Base-by-base conservation (phyloP, 2,888 invertebrate genomes). In the Brassicogethes aeneus region DNA sequence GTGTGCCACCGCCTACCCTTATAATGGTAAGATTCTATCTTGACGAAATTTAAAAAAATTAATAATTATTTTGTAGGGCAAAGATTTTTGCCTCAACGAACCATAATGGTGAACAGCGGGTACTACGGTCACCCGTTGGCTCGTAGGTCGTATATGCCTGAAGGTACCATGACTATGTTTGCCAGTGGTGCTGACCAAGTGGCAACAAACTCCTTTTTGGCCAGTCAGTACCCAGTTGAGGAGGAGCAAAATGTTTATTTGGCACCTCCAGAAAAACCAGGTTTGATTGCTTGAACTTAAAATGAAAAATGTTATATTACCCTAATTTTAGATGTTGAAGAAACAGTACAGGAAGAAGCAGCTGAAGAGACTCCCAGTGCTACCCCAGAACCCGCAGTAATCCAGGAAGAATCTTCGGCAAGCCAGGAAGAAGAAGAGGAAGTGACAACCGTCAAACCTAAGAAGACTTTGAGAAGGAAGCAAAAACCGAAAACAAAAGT, bases 401-500 rank as follows among this genome's bases (percentile, higher is more conserved):
- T 10, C 23, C 5, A 23, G 10, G 23, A 23, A 23, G 23, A 23
- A 23, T 10, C 23, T 7, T 5, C 23, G 10, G 23, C 23, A 14
- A 53, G 52, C 39, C 55, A 54, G 47, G 49, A 44, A 35, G 51
- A 43, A 47, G 54, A 46, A 23, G 23, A 5, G 5, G 10, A 7
- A 5, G 23, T 10, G 10, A 23, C 23, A 5, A 23, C 23, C 23
- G 23, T 23, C 23, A 23, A 23, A 23, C 23, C 23, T 10, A 48
- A 49, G 32, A 51, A 42, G 37, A 52, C 53, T 47, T 53, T 44
- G 30, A 37, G 39, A 1, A 51, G 44, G 34, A 50, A 48, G n/a
- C 39, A 40, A 14, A 29, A 43, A 10, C 43, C 47, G 15, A 48
- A 55, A 31, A 50, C 52, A 31, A 50, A 58, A 14, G 59, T 59